These are phyloP conservation scores for Piaya cayana DNA, from an alignment of 2,113 vertebrate genomes.

Conservation along the genomic window DNA sequence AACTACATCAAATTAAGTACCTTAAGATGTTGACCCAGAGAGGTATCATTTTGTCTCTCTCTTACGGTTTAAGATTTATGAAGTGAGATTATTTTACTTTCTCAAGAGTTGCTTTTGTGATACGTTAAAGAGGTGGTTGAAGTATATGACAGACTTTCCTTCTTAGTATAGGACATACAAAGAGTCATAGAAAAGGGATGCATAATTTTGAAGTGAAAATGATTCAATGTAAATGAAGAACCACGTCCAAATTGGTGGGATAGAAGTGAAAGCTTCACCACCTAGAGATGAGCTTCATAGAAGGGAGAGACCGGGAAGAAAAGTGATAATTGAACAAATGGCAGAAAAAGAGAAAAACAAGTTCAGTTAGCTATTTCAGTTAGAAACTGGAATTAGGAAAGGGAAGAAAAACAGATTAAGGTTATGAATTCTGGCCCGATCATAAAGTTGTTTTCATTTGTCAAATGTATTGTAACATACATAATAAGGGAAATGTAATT, in stretches of 20 bases:
- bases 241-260: neutral
- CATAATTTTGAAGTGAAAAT: neutral
- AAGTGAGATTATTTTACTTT: neutral
- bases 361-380: neutral
- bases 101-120: neutral
- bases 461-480: neutral
- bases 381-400: neutral
- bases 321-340: neutral
- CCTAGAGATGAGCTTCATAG: neutral
- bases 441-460: neutral
- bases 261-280: neutral
- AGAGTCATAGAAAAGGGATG: neutral
- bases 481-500: neutral
- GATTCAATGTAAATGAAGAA: neutral
- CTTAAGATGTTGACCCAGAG: neutral
- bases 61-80: neutral
- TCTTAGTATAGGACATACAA: neutral
- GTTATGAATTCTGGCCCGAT: neutral
- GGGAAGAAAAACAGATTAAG: neutral
- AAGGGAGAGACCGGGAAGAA: neutral
- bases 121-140: neutral
- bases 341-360: neutral
- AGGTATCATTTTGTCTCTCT: neutral
- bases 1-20: neutral
- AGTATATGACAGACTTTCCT: neutral